Evolutionary conservation across 2,888 invertebrate genomes (phyloP).

Genomic region (Boloria selene): DNA sequence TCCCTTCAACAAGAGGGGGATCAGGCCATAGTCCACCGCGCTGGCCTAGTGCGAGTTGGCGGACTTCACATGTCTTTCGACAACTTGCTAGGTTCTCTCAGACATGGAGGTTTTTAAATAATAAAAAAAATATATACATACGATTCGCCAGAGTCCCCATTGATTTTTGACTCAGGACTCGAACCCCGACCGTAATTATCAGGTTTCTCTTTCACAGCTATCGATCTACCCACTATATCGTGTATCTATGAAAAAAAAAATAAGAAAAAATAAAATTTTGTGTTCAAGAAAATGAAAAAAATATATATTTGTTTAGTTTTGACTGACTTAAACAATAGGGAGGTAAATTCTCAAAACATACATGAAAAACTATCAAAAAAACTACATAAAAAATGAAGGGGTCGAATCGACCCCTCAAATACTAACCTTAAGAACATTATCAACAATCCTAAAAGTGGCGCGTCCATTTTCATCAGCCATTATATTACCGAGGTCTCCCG

Average conservation of each 20-base stretch:
- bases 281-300: not conserved
- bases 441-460: constrained; percentile 78
- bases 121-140: constrained; percentile 53
- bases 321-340: no score
- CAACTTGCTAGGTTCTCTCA: no score
- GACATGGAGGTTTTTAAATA: not conserved
- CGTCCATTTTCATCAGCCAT: constrained; percentile 85
- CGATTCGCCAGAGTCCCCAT: constrained; percentile 86
- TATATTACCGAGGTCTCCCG: constrained; percentile 95
- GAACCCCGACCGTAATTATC: constrained; percentile 84
- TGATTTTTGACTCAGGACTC: constrained; percentile 74
- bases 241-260: constrained; percentile 77
- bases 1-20: no score
- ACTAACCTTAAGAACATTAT: constrained; percentile 60
- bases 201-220: constrained; percentile 85
- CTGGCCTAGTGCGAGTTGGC: no score
- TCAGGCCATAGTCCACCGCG: no score
- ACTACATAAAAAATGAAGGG: no score
- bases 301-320: not conserved
- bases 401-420: no score
- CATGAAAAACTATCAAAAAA: no score
- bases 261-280: not conserved
- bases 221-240: constrained; percentile 89
- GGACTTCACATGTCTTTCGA: no score
- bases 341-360: no score